Evolutionary conservation across 37 sponge, comb jelly and placozoan species (phyloP), one percentile per base, ranked within the genome.

Genomic region (Halisarca cf. caerulea): DNA sequence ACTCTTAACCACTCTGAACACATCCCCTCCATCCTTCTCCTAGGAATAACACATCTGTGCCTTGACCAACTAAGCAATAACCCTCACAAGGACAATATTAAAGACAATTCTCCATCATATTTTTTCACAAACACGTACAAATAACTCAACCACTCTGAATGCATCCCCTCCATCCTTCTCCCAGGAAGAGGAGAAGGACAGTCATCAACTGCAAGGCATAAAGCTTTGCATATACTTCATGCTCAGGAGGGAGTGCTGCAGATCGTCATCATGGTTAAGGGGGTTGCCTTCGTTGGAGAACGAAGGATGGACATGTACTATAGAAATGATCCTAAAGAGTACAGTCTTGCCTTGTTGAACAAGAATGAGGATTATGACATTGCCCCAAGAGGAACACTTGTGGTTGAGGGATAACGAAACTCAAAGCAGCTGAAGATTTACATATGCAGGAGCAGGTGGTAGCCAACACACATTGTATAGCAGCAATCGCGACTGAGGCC

Each of bases 311-410:
- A 96, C 97, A 93, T 89, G 92, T 96, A 96, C 97, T 96, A 93
- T 96, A 96, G 97, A 96, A 96, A 96, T 96, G 97, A 96, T 96
- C 97, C 97, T 96, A 96, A 92, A 87, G 88, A 96, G 97, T 96
- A 96, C 94, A 91, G 97, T 96, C 97, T 91, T 95, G 86, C 2
- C 51, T 47, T 6, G 51, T 14, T 6, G 51, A 6, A 47, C 51
- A 6, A 14, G 51, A 14, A 11, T 47, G 51, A 47, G 51, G 51
- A 47, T 6, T 11, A 47, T 14, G 51, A 47, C 11, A 6, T 47
- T 11, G 11, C 9, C 51, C 11, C 51, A 6, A 47, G 9, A 6
- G 51, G 11, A 6, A 47, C 51, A 47, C 51, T 47, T 47, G 51
- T 47, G 51, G 51, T 47, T 47, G 9, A 47, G 51, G 11, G 51